Evolutionary conservation across 2,888 invertebrate genomes (phyloP).

Genomic region (Acronicta psi): DNA sequence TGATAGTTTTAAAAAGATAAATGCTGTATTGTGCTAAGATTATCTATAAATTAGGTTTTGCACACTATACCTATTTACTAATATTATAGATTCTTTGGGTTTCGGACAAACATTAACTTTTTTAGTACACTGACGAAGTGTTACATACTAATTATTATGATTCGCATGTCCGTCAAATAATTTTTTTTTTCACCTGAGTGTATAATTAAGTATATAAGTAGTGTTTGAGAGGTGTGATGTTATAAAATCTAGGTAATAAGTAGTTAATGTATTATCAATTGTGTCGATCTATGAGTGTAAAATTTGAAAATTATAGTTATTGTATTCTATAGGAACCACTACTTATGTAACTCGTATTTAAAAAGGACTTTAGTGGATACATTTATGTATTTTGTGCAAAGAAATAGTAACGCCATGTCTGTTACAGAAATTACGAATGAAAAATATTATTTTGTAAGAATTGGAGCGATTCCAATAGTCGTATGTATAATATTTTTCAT

Average conservation of each 20-base stretch:
- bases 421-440: slow-evolving; percentile 11
- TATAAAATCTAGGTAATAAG: slow-evolving; percentile 6
- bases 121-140: background rate
- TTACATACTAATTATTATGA: background rate
- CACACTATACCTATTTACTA: background rate
- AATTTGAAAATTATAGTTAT: background rate
- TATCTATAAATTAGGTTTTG: background rate
- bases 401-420: background rate
- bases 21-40: background rate
- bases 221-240: slow-evolving; percentile 33
- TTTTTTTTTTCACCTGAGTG: slow-evolving; percentile 15
- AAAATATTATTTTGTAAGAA: slow-evolving; percentile 20
- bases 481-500: slow-evolving; percentile 8
- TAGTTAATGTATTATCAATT: slow-evolving; percentile 4
- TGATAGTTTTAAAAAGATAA: slow-evolving; percentile 13
- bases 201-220: slow-evolving; percentile 4
- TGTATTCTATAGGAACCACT: too few relatives aligned
- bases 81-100: background rate
- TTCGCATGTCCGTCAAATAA: background rate
- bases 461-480: slow-evolving; percentile 42
- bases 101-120: too few relatives aligned
- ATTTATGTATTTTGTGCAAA: background rate
- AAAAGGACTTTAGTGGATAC: background rate
- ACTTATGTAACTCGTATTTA: background rate
- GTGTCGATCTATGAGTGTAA: slow-evolving; percentile 14